Percentiles rank a stretch among this genome's conserved stretches.
Conservation (phyloP, 1,140 invertebrate genomes). For the Reticulitermes speratus region DNA sequence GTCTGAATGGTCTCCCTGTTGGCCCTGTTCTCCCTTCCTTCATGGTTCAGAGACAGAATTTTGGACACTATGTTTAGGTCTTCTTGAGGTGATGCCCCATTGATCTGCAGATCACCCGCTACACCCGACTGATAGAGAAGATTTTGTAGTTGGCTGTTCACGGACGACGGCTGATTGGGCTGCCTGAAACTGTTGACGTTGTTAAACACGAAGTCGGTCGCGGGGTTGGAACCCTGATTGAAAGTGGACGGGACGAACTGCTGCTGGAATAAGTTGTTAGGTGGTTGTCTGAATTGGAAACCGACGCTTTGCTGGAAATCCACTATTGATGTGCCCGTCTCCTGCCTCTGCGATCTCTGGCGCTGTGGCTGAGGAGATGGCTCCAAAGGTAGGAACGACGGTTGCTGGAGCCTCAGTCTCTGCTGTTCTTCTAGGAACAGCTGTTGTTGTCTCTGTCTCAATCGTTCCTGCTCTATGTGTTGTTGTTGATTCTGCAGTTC, state of each 20-base stretch:
- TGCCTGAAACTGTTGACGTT: slow-evolving; percentile 32
- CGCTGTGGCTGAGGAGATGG: not conserved
- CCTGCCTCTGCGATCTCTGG: slow-evolving; percentile 43
- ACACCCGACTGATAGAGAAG: slow-evolving; percentile 63
- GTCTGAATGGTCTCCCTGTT: not conserved
- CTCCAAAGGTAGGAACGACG: not conserved
- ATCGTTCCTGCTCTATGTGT: slow-evolving; percentile 29
- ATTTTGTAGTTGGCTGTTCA: slow-evolving; percentile 62
- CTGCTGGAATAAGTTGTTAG: not conserved
- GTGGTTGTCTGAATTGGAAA: not conserved
- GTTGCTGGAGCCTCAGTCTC: not conserved
- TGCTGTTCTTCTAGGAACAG: slow-evolving; percentile 51
- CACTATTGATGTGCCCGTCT: slow-evolving; percentile 47
- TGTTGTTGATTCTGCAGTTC: slow-evolving; percentile 29
- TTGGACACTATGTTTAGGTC: slow-evolving; percentile 79
- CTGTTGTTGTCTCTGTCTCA: slow-evolving; percentile 44
- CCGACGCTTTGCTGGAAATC: slow-evolving; percentile 49
- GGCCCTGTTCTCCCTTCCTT: not conserved
- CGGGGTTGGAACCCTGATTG: slow-evolving; percentile 30
- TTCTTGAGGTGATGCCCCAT: slow-evolving; percentile 57
- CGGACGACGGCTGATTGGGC: slow-evolving; percentile 41
- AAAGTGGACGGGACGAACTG: not conserved
- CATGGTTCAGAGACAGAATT: slow-evolving; percentile 72
- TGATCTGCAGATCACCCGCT: slow-evolving; percentile 39
- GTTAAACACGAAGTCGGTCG: not conserved